A percentile compares a stretch with the other conserved stretches of the same genome.
Evolutionary conservation across 2,113 vertebrate species (phyloP).

Genomic region (Todiramphus saurophagus): DNA sequence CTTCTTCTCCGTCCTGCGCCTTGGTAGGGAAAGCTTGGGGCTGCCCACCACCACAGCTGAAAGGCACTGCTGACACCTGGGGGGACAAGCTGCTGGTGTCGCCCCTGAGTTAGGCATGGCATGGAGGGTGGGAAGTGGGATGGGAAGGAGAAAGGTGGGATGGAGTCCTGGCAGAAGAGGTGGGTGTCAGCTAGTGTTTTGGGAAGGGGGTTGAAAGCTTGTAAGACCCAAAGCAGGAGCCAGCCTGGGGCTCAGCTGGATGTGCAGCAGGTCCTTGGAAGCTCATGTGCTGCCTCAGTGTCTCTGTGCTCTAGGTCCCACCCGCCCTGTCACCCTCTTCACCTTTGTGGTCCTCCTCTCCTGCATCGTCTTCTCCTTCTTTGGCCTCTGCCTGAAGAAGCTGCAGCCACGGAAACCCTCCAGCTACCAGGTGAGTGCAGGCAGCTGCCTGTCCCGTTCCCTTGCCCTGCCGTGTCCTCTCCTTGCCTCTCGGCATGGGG

Average conservation of each 20-base stretch:
- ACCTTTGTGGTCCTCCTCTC: slow-evolving; percentile 81
- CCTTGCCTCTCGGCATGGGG: neutral
- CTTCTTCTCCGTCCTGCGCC: slow-evolving; percentile 92
- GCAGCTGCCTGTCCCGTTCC: neutral
- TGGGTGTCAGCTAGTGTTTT: neutral
- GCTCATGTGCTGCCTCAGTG: neutral
- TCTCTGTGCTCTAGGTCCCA: slow-evolving; percentile 76
- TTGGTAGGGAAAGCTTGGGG: slow-evolving; percentile 77
- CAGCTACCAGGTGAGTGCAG: slow-evolving; percentile 81
- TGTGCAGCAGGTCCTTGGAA: neutral
- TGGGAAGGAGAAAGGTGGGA: neutral
- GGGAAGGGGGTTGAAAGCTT: neutral
- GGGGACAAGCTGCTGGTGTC: fast-evolving
- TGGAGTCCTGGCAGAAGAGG: neutral
- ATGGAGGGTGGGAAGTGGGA: neutral
- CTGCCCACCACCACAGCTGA: fast-evolving
- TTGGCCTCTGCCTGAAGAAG: slow-evolving; percentile 85
- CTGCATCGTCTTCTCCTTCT: slow-evolving; percentile 81
- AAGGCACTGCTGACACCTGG: neutral
- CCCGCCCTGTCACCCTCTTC: slow-evolving; percentile 88
- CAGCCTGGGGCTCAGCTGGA: neutral
- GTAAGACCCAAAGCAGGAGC: neutral
- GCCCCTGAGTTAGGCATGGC: neutral
- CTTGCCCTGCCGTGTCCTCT: neutral
- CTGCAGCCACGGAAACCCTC: slow-evolving; percentile 78